A percentile compares a stretch with the other conserved stretches of the same genome.
Conservation (phyloP, 2,888 invertebrate species). For the Drosophila dives region DNA sequence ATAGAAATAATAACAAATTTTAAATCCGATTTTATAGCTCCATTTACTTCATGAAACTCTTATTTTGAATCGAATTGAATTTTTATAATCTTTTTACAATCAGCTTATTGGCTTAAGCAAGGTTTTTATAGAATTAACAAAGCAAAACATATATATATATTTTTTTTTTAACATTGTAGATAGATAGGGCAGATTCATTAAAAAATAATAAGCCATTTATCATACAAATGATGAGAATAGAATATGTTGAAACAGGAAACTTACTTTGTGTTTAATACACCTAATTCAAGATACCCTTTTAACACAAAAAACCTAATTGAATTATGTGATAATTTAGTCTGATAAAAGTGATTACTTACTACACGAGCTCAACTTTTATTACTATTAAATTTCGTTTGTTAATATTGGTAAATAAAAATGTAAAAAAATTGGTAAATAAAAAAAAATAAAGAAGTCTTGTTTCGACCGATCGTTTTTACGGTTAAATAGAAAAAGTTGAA, state of each 20-base stretch:
- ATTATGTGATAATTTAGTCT: neutral
- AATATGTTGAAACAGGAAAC: neutral
- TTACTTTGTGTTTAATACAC: accelerated
- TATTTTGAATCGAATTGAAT: neutral
- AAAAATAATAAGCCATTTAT: neutral
- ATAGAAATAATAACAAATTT: neutral
- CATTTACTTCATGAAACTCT: neutral
- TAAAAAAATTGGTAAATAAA: too few relatives aligned
- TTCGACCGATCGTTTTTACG: neutral
- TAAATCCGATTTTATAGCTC: neutral
- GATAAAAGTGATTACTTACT: neutral
- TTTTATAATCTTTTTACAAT: neutral
- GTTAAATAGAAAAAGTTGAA: too few relatives aligned
- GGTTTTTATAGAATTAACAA: neutral
- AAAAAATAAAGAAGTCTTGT: neutral
- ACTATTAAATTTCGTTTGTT: too few relatives aligned
- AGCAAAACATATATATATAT: neutral
- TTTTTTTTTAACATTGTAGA: neutral
- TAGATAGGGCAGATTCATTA: neutral
- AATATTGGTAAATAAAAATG: too few relatives aligned
- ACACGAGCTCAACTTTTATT: too few relatives aligned
- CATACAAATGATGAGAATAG: neutral
- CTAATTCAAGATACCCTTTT: neutral
- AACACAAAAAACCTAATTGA: neutral
- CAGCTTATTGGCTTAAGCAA: slow-evolving; percentile 1